Evolutionary conservation across 2,888 invertebrate species (phyloP), one percentile per base, ranked within the genome.

Genomic region (Meteorus cinctellus): DNA sequence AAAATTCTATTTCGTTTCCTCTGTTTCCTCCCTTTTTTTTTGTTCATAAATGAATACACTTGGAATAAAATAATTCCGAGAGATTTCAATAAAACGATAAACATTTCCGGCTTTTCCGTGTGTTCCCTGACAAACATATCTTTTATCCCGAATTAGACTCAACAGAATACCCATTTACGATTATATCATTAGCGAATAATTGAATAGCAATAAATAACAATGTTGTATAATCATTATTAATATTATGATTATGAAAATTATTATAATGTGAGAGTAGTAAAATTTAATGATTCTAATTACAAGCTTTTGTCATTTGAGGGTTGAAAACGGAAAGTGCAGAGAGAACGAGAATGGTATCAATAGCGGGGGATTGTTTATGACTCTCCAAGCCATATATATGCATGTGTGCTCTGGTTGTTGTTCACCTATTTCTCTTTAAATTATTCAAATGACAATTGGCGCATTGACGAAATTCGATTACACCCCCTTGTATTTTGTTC

Each of bases 391-490:
- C 24, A 19, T 55, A 55, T 24, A 55, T 19, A 8, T 55, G n/a
- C 19, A 19, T 19, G 19, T 41, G 24, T 41, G 41, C 41, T 27
- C 19, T 36, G 6, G 8, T n/a, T n/a, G 48, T 68, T 51, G 51
- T 68, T 68, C 51, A 31, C 27, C 14, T 19, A 68, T 31, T 29
- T n/a, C 31, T 71, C 84, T 84, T 85, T 84, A 84, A 86, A 84
- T 84, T 83, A 85, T 85, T 85, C 82, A 82, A 85, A 86, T 84
- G 82, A 84, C 83, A 84, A 84, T 85, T 83, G 81, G 75, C 76
- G 81, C 77, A 81, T 82, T 82, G 81, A 82, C 80, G 80, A 79
- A 81, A 81, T 79, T 81, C 75, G 69, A 81, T 81, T 78, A 76
- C 78, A 74, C 31, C 72, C 78, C 69, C 59, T 59, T 74, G 45